Base-by-base conservation (phyloP, 2,113 vertebrate genomes). In the Corythaixoides concolor region DNA sequence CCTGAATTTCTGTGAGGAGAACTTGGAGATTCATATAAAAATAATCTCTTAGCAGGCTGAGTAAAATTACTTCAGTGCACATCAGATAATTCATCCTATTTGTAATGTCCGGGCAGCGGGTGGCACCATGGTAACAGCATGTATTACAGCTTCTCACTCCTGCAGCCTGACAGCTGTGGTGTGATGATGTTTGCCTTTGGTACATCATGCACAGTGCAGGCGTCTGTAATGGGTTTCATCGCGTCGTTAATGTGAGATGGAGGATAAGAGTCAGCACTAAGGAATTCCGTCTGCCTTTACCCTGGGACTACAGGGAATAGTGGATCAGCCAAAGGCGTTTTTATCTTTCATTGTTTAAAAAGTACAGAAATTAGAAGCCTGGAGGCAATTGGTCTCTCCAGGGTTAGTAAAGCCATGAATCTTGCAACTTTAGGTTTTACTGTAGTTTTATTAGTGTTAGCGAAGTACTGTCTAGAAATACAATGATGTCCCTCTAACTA, bases 51-150 rank as follows among this genome's bases (percentile, higher is more conserved):
- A 53, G 55, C 49, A 58, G 59, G 37, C 84, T 69, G 35, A 41
- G 58, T 59, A 22, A 39, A 58, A 64, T 70, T 28, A 32, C 49
- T 74, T 50, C 17, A 52, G 37, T 43, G 66, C 27, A 8, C 11
- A 15, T 50, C 32, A 63, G 76, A 16, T 66, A 66, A 35, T 58
- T 68, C 63, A 60, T 73, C 21, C 59, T 66, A 33, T 58, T 49
- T 80, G 70, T 56, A 22, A 53, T 13, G 78, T 88, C 79, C 66
- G 12, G 62, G 85, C 86, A 81, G 84, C 15, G 47, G 80, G 90
- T 89, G 90, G 92, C 96, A 93, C 93, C 94, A 86, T 43, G 88
- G 95, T 63, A 50, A 95, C 91, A 62, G 78, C 77, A 69, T 12
- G 52, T 8, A 15, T n/a, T 24, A 32, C 1, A 1, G 30, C 78